Conservation (phyloP, 2,113 vertebrate species). For the Cranoglanis bouderius region DNA sequence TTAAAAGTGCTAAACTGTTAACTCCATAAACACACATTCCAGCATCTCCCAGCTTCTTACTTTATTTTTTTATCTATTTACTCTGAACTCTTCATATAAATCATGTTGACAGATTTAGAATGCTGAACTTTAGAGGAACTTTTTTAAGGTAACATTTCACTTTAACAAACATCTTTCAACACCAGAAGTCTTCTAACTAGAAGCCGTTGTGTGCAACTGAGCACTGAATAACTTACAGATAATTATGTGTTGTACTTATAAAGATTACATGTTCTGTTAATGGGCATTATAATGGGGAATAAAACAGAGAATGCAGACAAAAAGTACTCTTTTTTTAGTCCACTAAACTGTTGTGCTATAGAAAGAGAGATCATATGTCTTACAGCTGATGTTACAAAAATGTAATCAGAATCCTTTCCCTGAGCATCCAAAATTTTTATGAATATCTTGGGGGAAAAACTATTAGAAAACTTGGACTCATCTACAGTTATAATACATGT, state of each 20-base stretch:
- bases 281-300: background rate
- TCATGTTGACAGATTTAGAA: slow-evolving; percentile 54
- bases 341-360: background rate
- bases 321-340: background rate
- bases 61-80: background rate
- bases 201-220: background rate
- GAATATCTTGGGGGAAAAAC: background rate
- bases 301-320: background rate
- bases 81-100: slow-evolving; percentile 32
- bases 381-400: too few relatives aligned
- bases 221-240: background rate
- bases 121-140: background rate
- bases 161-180: background rate
- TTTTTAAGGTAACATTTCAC: background rate
- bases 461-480: background rate
- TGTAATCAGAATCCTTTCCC: background rate
- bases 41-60: background rate
- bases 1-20: background rate
- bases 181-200: too few relatives aligned
- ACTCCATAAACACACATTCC: background rate
- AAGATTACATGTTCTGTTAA: background rate
- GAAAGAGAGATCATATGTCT: background rate
- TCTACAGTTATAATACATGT: background rate
- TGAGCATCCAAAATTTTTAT: background rate
- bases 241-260: background rate